A percentile compares a stretch with the other conserved stretches of the same genome.
These are phyloP conservation scores for Corapipo altera DNA, from an alignment of 2,113 vertebrate species.

Conservation along the genomic window DNA sequence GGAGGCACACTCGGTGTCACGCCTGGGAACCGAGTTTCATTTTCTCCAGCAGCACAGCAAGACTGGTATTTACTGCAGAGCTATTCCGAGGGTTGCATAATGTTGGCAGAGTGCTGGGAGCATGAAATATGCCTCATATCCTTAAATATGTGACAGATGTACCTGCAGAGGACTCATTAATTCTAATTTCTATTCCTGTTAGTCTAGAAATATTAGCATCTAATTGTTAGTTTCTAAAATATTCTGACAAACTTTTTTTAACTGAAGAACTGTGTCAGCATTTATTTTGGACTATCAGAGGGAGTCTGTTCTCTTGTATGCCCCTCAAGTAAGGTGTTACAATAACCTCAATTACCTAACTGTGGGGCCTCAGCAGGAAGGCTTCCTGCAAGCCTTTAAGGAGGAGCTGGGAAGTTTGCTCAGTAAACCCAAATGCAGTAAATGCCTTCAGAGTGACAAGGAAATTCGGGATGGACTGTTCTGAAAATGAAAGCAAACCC, in stretches of 20 bases:
- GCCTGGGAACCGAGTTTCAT: neutral
- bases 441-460: neutral
- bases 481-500: neutral
- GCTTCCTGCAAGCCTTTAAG: neutral
- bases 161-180: conserved; percentile 59
- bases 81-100: neutral
- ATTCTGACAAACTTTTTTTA: conserved; percentile 53
- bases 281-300: conserved; percentile 47
- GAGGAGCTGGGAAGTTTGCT: neutral
- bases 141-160: conserved; percentile 23
- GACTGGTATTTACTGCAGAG: neutral
- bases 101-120: neutral
- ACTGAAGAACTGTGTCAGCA: conserved; percentile 52
- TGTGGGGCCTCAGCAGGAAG: neutral
- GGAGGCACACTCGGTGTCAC: neutral
- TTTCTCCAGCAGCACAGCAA: neutral
- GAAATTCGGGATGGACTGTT: neutral
- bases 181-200: conserved; percentile 58
- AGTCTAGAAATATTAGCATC: conserved; percentile 63
- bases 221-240: conserved; percentile 64
- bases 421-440: neutral
- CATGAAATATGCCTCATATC: neutral
- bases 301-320: conserved; percentile 16
- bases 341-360: conserved; percentile 54
- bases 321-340: conserved; percentile 31